Evolutionary conservation across 2,113 vertebrate species (phyloP), one percentile per base, ranked within the genome.

Genomic region (Odobenus rosmarus): DNA sequence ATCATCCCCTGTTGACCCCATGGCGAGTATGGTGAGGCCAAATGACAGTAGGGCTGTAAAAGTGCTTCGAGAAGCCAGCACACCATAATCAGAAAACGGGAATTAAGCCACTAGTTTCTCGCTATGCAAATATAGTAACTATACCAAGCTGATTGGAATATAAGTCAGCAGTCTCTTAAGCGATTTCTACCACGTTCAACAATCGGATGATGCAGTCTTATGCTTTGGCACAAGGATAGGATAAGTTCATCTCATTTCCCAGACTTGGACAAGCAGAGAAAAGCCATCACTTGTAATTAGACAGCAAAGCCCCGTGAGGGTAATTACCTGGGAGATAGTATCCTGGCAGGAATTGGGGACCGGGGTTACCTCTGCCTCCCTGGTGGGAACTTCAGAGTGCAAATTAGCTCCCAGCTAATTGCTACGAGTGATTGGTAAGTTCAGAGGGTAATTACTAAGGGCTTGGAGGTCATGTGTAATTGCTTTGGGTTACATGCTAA

Each of bases 391-490:
- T 91, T 69, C 42, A 59, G 46, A 33, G 36, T 97, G 94, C 93
- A 97, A 95, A 98, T 98, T 90, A 98, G 93, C 83, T 89, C 4
- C 39, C 86, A 74, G 1, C 82, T 97, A 46, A 69, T 96, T 97
- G 83, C 98, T 93, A 8, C 28, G 96, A 91, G 92, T 92, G 93
- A 98, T 97, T 94, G 97, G 88, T 89, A 77, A 96, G 81, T 88
- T 98, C 39, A 76, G 11, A 85, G 89, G 94, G 95, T 95, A 96
- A 95, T 97, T 97, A 92, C 90, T 57, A 82, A 42, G 93, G 94
- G 93, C 96, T 97, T 53, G 57, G 88, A 93, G 96, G 96, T 97
- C 57, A 61, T 53, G 46, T 79, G 33, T 95, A 93, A 97, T 93
- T 95, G 93, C 89, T 97, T 33, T 18, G 85, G 91, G 94, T 95